Conservation (phyloP, 2,797 vertebrate species). For the Eptatretus atami region DNA sequence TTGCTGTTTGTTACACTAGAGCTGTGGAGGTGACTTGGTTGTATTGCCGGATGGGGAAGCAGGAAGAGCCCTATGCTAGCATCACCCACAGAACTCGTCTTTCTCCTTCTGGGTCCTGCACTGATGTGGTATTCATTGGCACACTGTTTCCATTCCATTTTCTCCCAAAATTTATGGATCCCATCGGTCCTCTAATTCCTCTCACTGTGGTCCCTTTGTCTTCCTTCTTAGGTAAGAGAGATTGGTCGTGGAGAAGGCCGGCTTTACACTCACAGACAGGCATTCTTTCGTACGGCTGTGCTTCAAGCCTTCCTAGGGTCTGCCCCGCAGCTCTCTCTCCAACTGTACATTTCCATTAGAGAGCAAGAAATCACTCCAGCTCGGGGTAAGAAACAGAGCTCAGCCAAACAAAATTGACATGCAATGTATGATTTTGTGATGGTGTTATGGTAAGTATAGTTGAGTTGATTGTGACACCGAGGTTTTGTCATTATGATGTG, state of each 20-base stretch:
- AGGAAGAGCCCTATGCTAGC: background rate
- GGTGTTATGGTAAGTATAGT: too few species aligned
- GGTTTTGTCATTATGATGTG: too few species aligned
- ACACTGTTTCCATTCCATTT: too few species aligned
- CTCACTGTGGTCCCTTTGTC: too few species aligned
- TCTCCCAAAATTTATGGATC: background rate
- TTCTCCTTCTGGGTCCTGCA: background rate
- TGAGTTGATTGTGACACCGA: too few species aligned
- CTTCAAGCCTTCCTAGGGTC: conserved; percentile 92
- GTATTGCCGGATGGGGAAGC: background rate
- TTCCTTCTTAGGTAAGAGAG: conserved; percentile 18
- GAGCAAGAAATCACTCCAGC: conserved; percentile 26
- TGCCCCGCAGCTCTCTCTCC: conserved; percentile 74
- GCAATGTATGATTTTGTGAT: too few species aligned
- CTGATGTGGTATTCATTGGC: background rate
- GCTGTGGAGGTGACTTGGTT: background rate
- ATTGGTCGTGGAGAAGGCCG: conserved; percentile 85
- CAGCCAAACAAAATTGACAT: too few species aligned
- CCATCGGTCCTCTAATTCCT: too few species aligned
- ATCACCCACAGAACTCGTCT: background rate
- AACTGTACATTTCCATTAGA: conserved; percentile 63
- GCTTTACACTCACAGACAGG: conserved; percentile 53
- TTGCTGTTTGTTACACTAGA: background rate
- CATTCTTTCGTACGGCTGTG: conserved; percentile 63
- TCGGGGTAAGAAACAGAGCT: too few species aligned